Conservation (phyloP, 2,113 vertebrate genomes). For the Benitochromis conjunctus region DNA sequence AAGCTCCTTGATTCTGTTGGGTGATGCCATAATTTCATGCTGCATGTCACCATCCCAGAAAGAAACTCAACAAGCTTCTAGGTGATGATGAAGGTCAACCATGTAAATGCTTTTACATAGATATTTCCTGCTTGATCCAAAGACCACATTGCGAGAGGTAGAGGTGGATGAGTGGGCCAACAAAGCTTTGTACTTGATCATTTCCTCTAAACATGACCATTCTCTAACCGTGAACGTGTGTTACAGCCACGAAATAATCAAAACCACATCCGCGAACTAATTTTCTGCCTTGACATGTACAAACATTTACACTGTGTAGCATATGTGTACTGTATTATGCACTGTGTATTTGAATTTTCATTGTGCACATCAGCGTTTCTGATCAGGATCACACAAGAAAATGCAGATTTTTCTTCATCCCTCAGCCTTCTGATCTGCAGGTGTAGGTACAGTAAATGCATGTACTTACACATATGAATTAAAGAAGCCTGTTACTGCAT, state of each 20-base stretch:
- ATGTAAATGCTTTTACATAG: not conserved
- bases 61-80: not conserved
- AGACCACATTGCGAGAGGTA: not conserved
- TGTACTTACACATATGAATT: not conserved
- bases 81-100: not conserved
- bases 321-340: not conserved
- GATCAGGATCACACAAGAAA: not conserved
- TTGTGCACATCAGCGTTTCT: not conserved
- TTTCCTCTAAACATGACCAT: not conserved
- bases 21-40: not conserved
- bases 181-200: not conserved
- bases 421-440: not conserved
- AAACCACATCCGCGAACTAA: not conserved
- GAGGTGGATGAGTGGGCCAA: not conserved
- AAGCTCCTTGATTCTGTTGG: not conserved
- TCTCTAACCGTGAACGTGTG: not conserved
- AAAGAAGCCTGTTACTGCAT: not conserved
- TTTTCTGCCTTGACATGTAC: not conserved
- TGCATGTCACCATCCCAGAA: not conserved
- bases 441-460: not conserved
- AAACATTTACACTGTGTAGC: not conserved
- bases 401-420: not conserved
- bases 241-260: not conserved
- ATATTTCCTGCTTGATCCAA: not conserved
- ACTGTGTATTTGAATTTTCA: not conserved